A percentile compares a stretch with the other conserved stretches of the same genome.
phyloP scores from a whole-genome alignment of 2,888 invertebrate genomes.

The Hololepta plana region DNA sequence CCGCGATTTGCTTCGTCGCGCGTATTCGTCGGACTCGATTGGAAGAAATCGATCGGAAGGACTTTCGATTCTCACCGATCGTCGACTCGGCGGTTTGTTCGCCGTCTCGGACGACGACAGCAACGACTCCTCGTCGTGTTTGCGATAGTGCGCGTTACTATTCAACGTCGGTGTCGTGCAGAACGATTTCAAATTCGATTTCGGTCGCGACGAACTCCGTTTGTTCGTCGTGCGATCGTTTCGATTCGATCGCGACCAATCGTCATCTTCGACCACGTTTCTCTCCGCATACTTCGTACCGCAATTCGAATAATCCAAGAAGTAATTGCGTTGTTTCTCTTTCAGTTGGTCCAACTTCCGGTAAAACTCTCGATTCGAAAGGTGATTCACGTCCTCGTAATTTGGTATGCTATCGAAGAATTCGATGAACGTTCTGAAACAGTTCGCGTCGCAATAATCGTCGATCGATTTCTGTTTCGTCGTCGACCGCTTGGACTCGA shows the following conservation, averaged over 20 bases:
- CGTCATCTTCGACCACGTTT: too few species aligned
- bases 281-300: too few species aligned
- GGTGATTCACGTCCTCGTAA: constrained; percentile 57
- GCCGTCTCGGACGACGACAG: constrained; percentile 17
- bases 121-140: constrained; percentile 16
- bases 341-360: constrained; percentile 46
- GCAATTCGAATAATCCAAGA: too few species aligned
- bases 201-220: too few species aligned
- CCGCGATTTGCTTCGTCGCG: constrained; percentile 21
- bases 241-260: too few species aligned
- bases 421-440: constrained; percentile 42
- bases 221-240: too few species aligned
- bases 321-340: constrained; percentile 37
- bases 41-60: constrained; percentile 15
- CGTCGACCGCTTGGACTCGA: constrained; percentile 24
- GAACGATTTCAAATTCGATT: constrained; percentile 16
- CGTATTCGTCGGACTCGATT: too few species aligned
- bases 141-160: constrained; percentile 8
- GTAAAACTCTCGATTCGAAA: constrained; percentile 58
- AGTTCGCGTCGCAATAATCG: constrained; percentile 28
- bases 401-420: constrained; percentile 67
- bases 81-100: constrained; percentile 21
- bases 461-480: constrained; percentile 23
- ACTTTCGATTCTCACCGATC: constrained; percentile 26
- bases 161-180: constrained; percentile 17